Evolutionary conservation across 2,113 vertebrate genomes (phyloP).

Genomic region (Geococcyx californianus): DNA sequence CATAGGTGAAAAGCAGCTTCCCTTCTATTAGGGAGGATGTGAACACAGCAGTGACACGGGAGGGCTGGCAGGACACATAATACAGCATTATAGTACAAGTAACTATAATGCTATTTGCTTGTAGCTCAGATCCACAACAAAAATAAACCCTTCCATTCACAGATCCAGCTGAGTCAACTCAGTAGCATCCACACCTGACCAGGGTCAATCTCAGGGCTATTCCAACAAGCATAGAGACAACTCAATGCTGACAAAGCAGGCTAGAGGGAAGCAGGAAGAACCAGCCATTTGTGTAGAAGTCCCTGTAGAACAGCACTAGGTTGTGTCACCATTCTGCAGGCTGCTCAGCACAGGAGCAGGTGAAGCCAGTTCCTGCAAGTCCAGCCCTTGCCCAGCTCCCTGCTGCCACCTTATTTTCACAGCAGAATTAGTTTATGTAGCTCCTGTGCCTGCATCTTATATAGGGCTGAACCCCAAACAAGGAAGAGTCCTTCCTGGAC

Average conservation of each 20-base stretch:
- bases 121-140: not conserved
- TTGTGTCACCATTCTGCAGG: too few species aligned
- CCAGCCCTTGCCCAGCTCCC: not conserved
- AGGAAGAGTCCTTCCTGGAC: not conserved
- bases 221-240: not conserved
- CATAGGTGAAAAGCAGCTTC: not conserved
- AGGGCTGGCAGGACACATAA: too few species aligned
- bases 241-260: not conserved
- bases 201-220: not conserved
- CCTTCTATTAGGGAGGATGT: not conserved
- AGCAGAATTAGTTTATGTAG: not conserved
- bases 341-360: not conserved
- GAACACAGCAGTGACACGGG: not conserved
- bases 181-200: not conserved
- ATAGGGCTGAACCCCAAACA: not conserved
- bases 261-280: not conserved
- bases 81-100: too few species aligned
- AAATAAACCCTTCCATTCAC: not conserved
- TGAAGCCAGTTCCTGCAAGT: not conserved
- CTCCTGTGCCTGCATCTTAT: too few species aligned
- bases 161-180: not conserved
- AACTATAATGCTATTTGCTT: not conserved
- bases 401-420: not conserved
- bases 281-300: not conserved
- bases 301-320: not conserved